Evolutionary conservation across 1,140 invertebrate genomes (phyloP), one percentile per base, ranked within the genome.

Genomic region (Palaemon carinicauda): DNA sequence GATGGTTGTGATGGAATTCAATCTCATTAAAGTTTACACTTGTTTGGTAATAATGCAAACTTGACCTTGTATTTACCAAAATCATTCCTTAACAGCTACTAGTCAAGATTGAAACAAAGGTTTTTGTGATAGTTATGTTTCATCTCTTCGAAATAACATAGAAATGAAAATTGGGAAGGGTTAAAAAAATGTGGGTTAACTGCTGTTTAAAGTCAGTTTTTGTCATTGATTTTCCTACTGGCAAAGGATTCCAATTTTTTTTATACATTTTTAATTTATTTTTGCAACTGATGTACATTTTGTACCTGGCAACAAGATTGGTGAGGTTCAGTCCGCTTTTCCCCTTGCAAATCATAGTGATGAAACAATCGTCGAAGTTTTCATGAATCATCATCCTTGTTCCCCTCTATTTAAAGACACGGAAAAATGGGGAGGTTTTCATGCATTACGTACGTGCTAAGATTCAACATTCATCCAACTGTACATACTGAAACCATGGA

Each of bases 31-130:
- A 31, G 74, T 33, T 69, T 71, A 81, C 60, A 69, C 31, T 19
- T 51, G 69, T 81, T 81, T 81, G 80, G 79, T 69, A 80, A 71
- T 74, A 82, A 74, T 74, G 74, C 65, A 82, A n/a, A 74, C 65
- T n/a, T 82, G 80, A 52, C 73, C 50, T 54, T 82, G 80, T 82
- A 41, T 74, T 74, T 82, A 74, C 80, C 80, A 82, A 71, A 29
- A 82, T 80, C 80, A 82, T 82, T 82, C 80, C 80, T 73, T 82
- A 82, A 82, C 80, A 82, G 65, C 80, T 82, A 82, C 80, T 82
- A 82, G 80, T 82, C 80, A 82, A 51, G 50, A 82, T 74, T 82
- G 80, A 82, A 82, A 73, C 69, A 74, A 31, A 53, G n/a, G 27
- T 53, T 82, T 73, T 82, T 69, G 24, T 41, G 41, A 41, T 41